A percentile compares a stretch with the other conserved stretches of the same genome.
phyloP scores from a whole-genome alignment of 2,888 invertebrate genomes.

The Rhopalosiphum nymphaeae region DNA sequence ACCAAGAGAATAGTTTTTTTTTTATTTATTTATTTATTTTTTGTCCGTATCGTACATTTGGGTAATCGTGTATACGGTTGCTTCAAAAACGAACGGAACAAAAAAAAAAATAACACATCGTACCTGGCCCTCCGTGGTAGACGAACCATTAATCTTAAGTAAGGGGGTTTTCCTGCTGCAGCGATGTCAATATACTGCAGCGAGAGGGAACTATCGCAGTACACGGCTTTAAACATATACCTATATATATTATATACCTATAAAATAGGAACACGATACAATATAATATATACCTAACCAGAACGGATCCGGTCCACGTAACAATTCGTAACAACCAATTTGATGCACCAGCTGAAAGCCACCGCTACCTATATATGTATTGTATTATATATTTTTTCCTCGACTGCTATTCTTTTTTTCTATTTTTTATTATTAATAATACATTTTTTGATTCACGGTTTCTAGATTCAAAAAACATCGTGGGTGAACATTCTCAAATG shows the following conservation, averaged over 20 bases:
- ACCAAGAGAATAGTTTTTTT: conserved; percentile 27
- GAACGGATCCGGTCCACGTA: conserved; percentile 63
- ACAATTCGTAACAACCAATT: conserved; percentile 64
- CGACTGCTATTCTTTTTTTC: background rate
- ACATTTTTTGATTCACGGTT: conserved; percentile 43
- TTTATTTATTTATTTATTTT: conserved; percentile 5
- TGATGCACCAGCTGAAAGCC: conserved; percentile 57
- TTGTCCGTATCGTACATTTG: background rate
- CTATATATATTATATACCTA: background rate
- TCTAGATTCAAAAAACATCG: conserved; percentile 28
- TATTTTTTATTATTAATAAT: conserved; percentile 34
- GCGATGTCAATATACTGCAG: conserved; percentile 29
- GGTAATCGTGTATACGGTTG: conserved; percentile 3
- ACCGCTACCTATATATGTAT: background rate
- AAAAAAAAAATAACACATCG: conserved; percentile 36
- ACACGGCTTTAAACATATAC: background rate
- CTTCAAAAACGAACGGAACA: conserved; percentile 3
- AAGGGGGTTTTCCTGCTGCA: conserved; percentile 36
- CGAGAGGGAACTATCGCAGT: conserved; percentile 11
- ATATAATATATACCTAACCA: conserved; percentile 30
- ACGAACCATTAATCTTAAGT: conserved; percentile 57
- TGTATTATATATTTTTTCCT: conserved; percentile 1
- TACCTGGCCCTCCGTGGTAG: conserved; percentile 60
- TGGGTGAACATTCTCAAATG: background rate
- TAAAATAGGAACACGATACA: conserved; percentile 1